These are phyloP conservation scores for Tipula confusa DNA, from an alignment of 2,888 invertebrate species.

Conservation along the genomic window DNA sequence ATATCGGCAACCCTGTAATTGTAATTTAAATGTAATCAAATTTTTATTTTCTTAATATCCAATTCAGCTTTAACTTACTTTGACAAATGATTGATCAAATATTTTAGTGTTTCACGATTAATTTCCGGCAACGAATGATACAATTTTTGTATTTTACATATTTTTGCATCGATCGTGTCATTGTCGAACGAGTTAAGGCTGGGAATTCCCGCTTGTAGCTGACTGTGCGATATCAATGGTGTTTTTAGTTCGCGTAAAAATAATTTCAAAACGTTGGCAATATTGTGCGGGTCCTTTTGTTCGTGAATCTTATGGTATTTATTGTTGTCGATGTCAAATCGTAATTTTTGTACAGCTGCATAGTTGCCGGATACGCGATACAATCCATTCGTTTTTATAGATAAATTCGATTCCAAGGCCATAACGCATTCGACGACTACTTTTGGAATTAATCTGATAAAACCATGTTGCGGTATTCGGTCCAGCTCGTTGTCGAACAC, in stretches of 20 bases:
- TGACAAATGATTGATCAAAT: constrained; percentile 26
- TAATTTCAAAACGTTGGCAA: constrained; percentile 21
- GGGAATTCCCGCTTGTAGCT: not conserved
- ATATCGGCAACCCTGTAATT: not conserved
- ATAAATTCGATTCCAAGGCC: constrained; percentile 1
- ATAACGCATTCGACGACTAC: not conserved
- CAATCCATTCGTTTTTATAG: constrained; percentile 3
- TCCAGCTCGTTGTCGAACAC: constrained; percentile 25
- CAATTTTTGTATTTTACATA: constrained; percentile 20
- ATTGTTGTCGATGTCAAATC: not conserved
- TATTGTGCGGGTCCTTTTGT: constrained; percentile 27
- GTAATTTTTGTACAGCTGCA: not conserved
- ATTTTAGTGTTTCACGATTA: not conserved
- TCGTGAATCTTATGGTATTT: not conserved
- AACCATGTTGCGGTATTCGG: not conserved
- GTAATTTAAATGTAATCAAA: not conserved
- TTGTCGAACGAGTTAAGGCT: not conserved
- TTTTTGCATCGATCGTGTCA: constrained; percentile 4
- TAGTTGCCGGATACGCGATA: constrained; percentile 27
- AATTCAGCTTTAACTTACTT: not conserved
- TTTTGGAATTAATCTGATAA: not conserved
- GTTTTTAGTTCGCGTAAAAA: constrained; percentile 29
- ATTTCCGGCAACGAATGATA: not conserved
- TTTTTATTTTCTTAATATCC: not conserved
- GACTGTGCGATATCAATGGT: not conserved